Conservation (phyloP, 2,888 invertebrate species). For the Phengaris arion region DNA sequence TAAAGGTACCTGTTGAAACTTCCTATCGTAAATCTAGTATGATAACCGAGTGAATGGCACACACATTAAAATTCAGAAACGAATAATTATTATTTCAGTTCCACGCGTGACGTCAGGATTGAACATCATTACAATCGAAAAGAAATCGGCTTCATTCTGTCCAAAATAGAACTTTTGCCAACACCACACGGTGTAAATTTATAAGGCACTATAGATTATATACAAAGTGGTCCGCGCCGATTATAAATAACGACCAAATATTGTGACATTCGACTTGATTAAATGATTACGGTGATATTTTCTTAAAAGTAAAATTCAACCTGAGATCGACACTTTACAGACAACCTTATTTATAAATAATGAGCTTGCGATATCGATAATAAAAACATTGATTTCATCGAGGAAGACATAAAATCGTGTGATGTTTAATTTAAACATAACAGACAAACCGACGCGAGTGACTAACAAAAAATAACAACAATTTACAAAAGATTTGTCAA, state of each 20-base stretch:
- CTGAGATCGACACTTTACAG: constrained; percentile 77
- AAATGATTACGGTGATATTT: constrained; percentile 63
- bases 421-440: constrained; percentile 24
- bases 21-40: constrained; percentile 70
- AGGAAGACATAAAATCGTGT: constrained; percentile 39
- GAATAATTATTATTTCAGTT: constrained; percentile 49
- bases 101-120: constrained; percentile 49
- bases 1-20: constrained; percentile 77
- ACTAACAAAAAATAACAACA: constrained; percentile 29
- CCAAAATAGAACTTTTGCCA: constrained; percentile 51
- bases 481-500: constrained; percentile 25
- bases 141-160: constrained; percentile 48
- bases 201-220: constrained; percentile 72
- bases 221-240: constrained; percentile 61
- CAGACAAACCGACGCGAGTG: constrained; percentile 25
- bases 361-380: constrained; percentile 62
- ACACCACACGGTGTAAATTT: constrained; percentile 60
- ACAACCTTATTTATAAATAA: constrained; percentile 66
- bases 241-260: constrained; percentile 53
- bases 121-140: constrained; percentile 37
- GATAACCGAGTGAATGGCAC: constrained; percentile 78
- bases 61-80: constrained; percentile 65
- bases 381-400: constrained; percentile 52
- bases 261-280: constrained; percentile 63
- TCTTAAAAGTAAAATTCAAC: constrained; percentile 77